Evolutionary conservation across 1,140 invertebrate species (phyloP), one percentile per base, ranked within the genome.

Genomic region (Drepana arcuata): DNA sequence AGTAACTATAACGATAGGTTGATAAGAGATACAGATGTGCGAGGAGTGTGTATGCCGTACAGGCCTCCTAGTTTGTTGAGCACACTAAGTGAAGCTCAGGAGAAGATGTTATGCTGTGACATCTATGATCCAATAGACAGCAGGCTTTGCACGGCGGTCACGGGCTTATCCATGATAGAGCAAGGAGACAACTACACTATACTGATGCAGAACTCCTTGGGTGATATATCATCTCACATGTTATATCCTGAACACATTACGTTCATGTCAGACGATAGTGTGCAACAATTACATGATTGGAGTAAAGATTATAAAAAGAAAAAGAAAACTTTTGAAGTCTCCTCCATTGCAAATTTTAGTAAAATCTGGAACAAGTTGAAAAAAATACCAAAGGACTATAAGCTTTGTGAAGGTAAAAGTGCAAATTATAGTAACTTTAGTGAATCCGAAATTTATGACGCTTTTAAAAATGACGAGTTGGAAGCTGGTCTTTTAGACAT

Each of bases 131-230:
- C 72, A 0, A 53, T 79, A 25, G 55, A 72, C 7, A 24, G 16
- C 10, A 55, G 78, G 28, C 24, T 82, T 1, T 36, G 38, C 10
- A 63, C 55, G 2, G 34, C 65, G 2, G 59, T 72, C 3, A 62
- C 57, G 25, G 74, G 78, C 2, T 28, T 43, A 10, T n/a, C 56
- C 0, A 28, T 70, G 4, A 10, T 65, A 1, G 65, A 73, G 24
- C 41, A 53, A 16, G 57, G 45, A 7, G 63, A 73, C 14, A 71
- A 61, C 9, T 70, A 58, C 45, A 30, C 51, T 14, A 46, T 78
- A 3, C 49, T 82, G n/a, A 55, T 70, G 44, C 69, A 67, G 13
- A 82, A 79, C 30, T 65, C 66, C 0, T 38, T 82, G 9, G 77
- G 77, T 1, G 77, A 82, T 30, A 62, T 82, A 12, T 58, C 67